Percentiles rank a stretch among this genome's conserved stretches.
These are phyloP conservation scores for Contarinia nasturtii DNA, from an alignment of 1,140 invertebrate species.

Conservation along the genomic window DNA sequence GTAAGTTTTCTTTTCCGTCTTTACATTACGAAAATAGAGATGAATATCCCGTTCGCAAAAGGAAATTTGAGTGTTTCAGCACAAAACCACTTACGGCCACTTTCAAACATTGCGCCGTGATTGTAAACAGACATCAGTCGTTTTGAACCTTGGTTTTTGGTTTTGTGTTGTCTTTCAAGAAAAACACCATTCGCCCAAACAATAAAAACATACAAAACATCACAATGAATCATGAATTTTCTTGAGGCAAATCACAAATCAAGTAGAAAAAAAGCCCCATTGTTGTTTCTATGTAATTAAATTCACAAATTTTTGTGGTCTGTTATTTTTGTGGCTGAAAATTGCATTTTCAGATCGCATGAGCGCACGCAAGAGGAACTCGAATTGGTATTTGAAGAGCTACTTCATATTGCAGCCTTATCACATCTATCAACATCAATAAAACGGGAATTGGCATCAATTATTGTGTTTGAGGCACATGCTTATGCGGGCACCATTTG, in stretches of 20 bases:
- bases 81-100: too few relatives aligned
- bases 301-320: neutral
- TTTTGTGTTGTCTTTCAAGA: too few relatives aligned
- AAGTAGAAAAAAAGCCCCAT: neutral
- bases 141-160: too few relatives aligned
- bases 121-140: too few relatives aligned
- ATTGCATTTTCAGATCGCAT: constrained; percentile 30
- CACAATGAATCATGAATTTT: too few relatives aligned
- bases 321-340: neutral
- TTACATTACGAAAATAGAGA: too few relatives aligned
- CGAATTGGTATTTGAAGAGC: constrained; percentile 70
- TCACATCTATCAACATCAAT: constrained; percentile 68
- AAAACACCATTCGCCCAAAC: too few relatives aligned
- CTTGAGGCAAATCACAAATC: too few relatives aligned
- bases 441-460: constrained; percentile 59
- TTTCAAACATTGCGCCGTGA: too few relatives aligned
- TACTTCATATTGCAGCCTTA: constrained; percentile 64
- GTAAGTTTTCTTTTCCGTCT: constrained; percentile 30
- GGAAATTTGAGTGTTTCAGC: too few relatives aligned
- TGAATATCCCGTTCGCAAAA: too few relatives aligned
- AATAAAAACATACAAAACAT: too few relatives aligned
- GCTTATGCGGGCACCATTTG: constrained; percentile 55
- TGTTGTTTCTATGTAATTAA: neutral
- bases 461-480: constrained; percentile 68
- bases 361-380: constrained; percentile 62